Evolutionary conservation across 2,888 invertebrate species (phyloP), one percentile per base, ranked within the genome.

Genomic region (Eugnorisma glareosa): DNA sequence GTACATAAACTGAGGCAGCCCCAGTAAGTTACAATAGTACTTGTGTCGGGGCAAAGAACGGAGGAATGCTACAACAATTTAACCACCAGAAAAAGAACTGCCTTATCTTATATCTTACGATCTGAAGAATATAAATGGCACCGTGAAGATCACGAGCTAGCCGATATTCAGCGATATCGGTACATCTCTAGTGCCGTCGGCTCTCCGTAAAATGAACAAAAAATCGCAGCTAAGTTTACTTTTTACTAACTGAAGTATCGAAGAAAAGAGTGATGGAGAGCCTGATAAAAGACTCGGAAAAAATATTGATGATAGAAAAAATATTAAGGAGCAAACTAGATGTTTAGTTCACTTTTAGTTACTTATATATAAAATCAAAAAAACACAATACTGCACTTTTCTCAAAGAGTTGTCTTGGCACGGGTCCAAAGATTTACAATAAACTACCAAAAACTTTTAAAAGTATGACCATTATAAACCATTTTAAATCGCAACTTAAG

Each of bases 211-310:
- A 86, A 81, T 83, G 88, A 86, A 79, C 79, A 88, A 86, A 88
- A 86, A 87, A 79, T 66, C 48, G 68, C 73, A 51, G 75, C 28
- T 63, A 37, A 88, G 86, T 83, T 88, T 86, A 86, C 86, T 88
- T 88, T 86, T 77, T 86, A 79, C 83, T 67, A 86, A 86, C 88
- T 83, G 59, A 54, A 81, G 72, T 74, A 75, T 79, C 28, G 74
- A 68, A 43, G 35, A 59, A 51, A 28, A 74, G 66, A 59, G 77
- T 54, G 40, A 57, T 75, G 66, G 86, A 86, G 86, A 64, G 2
- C 79, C 40, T 64, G 6, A 35, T 24, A 51, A 31, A 21, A 43
- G 8, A 43, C 4, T 0, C 15, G 15, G 3, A 13, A 35, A 43
- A 43, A 74, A 54, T 31, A 18, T 57, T 11, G 3, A n/a, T 43